Evolutionary conservation across 1,140 invertebrate species (phyloP).

Genomic region (Drosophila truncata): DNA sequence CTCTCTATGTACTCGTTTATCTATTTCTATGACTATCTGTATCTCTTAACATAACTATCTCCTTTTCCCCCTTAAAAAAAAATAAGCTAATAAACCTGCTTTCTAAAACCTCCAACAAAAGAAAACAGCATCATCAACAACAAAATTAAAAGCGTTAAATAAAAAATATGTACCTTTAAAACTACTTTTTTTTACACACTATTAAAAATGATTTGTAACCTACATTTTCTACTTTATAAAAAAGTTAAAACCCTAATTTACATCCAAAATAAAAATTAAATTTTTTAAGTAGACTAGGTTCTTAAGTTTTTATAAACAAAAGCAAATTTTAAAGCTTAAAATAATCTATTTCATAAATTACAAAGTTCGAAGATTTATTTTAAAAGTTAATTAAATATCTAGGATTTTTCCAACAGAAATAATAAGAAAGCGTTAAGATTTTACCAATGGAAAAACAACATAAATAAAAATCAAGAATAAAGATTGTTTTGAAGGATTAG

Average conservation of each 20-base stretch:
- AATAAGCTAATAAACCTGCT: slow-evolving; percentile 44
- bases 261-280: background rate
- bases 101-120: slow-evolving; percentile 32
- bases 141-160: slow-evolving; percentile 20
- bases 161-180: background rate
- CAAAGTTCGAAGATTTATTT: background rate
- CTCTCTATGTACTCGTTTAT: slow-evolving; percentile 25
- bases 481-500: background rate
- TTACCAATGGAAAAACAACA: background rate
- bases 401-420: no score
- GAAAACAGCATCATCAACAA: slow-evolving; percentile 35
- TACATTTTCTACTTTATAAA: background rate
- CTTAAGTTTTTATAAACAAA: background rate
- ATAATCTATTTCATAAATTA: background rate
- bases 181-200: background rate
- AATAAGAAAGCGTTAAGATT: background rate
- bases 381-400: no score
- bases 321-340: background rate
- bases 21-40: slow-evolving; percentile 41
- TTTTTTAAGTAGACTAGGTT: no score
- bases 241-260: background rate
- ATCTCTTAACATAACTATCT: slow-evolving; percentile 50
- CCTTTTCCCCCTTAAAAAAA: slow-evolving; percentile 16
- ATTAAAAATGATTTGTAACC: background rate
- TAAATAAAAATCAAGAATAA: background rate